Base-by-base conservation (phyloP, 2,113 vertebrate genomes). In the Conger conger region DNA sequence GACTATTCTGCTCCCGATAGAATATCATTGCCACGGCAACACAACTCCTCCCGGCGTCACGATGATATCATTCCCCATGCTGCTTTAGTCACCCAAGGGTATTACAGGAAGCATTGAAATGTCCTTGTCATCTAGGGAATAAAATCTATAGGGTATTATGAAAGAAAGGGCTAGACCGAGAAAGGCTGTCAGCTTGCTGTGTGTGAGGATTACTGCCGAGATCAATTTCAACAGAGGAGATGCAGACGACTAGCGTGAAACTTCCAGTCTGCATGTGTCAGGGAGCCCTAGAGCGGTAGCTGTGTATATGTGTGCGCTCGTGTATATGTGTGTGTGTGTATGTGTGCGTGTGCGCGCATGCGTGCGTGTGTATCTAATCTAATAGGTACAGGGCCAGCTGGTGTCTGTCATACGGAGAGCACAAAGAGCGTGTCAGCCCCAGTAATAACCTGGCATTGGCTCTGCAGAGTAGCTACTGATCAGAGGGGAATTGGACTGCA, bases 1-100 rank as follows among this genome's bases (percentile, higher is more conserved):
- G 68, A 33, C 27, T 33, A 33, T 73, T 73, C 68, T 1, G 33
- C n/a, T 88, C 86, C 86, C 88, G 86, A 80, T 86, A 88, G 86
- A 91, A 88, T 85, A 83, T 73, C 88, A 89, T 94, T 35, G 63
- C 91, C 86, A 91, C 89, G 88, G 92, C 92, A 93, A 93, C 90
- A 27, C 89, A 90, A 92, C 90, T 89, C 86, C 85, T n/a, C 85
- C 82, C 0, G 82, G 3, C 85, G 83, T 20, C 54, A 87, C 93
- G 92, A 94, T 91, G 88, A 90, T 85, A 93, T 92, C 88, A 91
- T 91, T 88, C 83, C 87, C 85, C 88, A 77, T 33, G 38, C 18
- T 82, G 84, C 83, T 17, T 84, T 82, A 86, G 85, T 88, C 63
- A 82, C 40, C 30, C 36, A 33, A 20, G 15, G 30, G 36, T 37